Evolutionary conservation across 2,113 vertebrate genomes (phyloP).

Genomic region (Callithrix jacchus): DNA sequence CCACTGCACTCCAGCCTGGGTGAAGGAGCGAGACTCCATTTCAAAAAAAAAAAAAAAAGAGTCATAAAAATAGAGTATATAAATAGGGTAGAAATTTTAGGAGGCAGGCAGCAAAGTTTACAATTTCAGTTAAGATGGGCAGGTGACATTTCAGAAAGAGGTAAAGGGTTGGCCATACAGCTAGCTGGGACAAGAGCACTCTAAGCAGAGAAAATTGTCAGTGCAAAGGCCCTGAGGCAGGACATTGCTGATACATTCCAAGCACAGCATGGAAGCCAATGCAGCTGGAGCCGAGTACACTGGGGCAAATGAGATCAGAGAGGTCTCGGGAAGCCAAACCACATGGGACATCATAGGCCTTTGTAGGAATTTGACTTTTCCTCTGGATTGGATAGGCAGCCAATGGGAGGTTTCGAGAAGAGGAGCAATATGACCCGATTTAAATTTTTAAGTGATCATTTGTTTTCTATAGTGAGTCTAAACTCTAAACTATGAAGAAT

Average conservation of each 20-base stretch:
- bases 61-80: background rate
- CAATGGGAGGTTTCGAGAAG: background rate
- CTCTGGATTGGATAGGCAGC: background rate
- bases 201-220: background rate
- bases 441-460: background rate
- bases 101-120: background rate
- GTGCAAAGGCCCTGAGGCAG: background rate
- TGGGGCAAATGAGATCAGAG: background rate
- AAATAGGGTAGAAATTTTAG: background rate
- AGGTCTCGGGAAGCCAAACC: background rate
- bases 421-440: background rate
- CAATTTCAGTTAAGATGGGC: background rate
- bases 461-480: background rate
- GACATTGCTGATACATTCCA: background rate
- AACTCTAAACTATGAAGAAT: background rate
- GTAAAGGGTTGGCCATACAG: background rate
- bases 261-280: background rate
- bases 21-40: accelerated
- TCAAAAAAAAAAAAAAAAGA: background rate
- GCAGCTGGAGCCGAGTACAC: background rate
- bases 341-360: background rate
- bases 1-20: too few relatives aligned
- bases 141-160: background rate
- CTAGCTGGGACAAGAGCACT: background rate
- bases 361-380: background rate